Conservation (phyloP, 2,888 invertebrate species). For the Drosophila maculinotata region DNA sequence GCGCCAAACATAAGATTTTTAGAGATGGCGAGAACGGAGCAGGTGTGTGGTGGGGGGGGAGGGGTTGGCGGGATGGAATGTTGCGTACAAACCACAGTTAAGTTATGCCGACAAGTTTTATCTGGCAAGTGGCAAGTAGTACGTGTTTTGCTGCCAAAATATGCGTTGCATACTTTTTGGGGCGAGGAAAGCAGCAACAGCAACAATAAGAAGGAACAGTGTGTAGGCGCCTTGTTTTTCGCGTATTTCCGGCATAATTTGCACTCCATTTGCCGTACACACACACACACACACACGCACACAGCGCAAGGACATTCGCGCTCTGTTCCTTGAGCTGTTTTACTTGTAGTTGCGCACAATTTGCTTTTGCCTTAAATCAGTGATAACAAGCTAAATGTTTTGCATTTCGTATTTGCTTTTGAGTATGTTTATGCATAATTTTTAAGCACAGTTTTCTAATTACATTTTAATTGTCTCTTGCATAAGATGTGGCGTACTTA, state of each 20-base stretch:
- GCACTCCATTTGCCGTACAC: conserved; percentile 69
- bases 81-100: conserved; percentile 44
- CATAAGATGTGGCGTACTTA: neutral
- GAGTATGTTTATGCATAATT: conserved; percentile 66
- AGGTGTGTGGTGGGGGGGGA: neutral
- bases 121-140: conserved; percentile 40
- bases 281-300: too few species aligned
- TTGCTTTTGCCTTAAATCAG: conserved; percentile 43
- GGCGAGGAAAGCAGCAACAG: conserved; percentile 9
- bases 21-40: neutral
- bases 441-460: conserved; percentile 37
- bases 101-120: conserved; percentile 70
- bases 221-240: conserved; percentile 35
- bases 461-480: conserved; percentile 18
- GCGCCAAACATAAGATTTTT: conserved; percentile 57
- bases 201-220: conserved; percentile 7
- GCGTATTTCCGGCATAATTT: conserved; percentile 70
- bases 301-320: conserved; percentile 49
- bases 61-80: too few species aligned
- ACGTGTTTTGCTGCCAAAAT: conserved; percentile 48
- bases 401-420: conserved; percentile 35
- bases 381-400: conserved; percentile 47
- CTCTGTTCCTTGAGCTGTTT: conserved; percentile 25
- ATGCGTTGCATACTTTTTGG: conserved; percentile 43
- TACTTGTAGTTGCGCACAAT: conserved; percentile 47